Evolutionary conservation across 2,888 invertebrate genomes (phyloP), one percentile per base, ranked within the genome.

Genomic region (Macaria liturata): DNA sequence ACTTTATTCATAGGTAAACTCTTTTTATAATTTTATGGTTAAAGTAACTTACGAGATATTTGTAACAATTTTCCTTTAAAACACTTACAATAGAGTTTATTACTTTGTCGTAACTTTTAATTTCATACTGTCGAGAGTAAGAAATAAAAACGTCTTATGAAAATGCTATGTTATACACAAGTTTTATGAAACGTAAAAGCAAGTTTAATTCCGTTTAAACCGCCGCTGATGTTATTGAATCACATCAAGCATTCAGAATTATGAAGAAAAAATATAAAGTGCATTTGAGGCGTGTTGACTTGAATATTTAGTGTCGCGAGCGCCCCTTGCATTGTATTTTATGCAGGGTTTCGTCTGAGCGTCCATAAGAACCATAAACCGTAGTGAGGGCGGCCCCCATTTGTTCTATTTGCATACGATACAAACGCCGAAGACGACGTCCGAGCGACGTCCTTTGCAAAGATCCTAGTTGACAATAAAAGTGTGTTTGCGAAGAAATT

Each of bases 401-500:
- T 88, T 80, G 79, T 80, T 81, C 78, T 90, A 88, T 91, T 91
- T 90, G 88, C 91, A 88, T 90, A 81, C 83, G 84, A 88, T 86
- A 86, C 86, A 88, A 85, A 81, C 83, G 77, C 72, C 68, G 77
- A 82, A 83, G 84, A 85, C 84, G 83, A 79, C 78, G 55, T 56
- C 50, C 59, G 37, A 49, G 54, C 49, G 78, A 74, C 75, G 83
- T 83, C 82, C 82, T 81, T 77, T 80, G 78, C 82, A 84, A 84
- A 86, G 88, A 87, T 86, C 86, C 82, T 73, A 75, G 81, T 72
- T 76, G 81, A 82, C 88, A 88, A 87, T 91, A 91, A 91, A 91
- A 90, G 83, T 86, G 85, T 91, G 86, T 91, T 91, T 91, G 91
- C 89, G 81, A 89, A 90, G 91, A 91, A 91, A 91, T 91, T 91